These are phyloP conservation scores for Orestias chungarensis DNA, from an alignment of 2,797 vertebrate species.

Conservation along the genomic window DNA sequence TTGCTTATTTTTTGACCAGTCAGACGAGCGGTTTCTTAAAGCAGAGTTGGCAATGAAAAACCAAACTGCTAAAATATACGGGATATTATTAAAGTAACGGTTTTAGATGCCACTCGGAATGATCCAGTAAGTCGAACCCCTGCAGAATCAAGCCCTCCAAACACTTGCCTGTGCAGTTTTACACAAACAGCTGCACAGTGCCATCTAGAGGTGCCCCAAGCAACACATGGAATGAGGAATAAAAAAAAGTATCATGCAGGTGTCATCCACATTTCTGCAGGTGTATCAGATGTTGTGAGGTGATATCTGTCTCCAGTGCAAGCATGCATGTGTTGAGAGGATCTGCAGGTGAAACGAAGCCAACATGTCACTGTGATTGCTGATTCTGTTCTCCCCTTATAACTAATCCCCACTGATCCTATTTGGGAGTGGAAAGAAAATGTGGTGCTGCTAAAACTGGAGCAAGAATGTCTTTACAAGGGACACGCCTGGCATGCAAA, in stretches of 20 bases:
- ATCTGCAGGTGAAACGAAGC: conserved; percentile 60
- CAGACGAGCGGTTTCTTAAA: conserved; percentile 63
- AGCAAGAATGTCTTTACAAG: conserved; percentile 57
- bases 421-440: conserved; percentile 49
- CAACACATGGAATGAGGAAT: conserved; percentile 13
- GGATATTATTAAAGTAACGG: conserved; percentile 70
- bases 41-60: conserved; percentile 67
- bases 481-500: conserved; percentile 44
- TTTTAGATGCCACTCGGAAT: conserved; percentile 67
- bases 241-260: conserved; percentile 34
- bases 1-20: conserved; percentile 64
- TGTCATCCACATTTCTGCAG: conserved; percentile 69
- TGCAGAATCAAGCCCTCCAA: conserved; percentile 24
- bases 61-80: conserved; percentile 54
- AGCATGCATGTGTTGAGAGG: conserved; percentile 45
- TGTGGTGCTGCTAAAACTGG: conserved; percentile 69
- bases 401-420: conserved; percentile 74
- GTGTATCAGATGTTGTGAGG: conserved; percentile 67
- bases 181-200: conserved; percentile 78
- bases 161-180: neutral
- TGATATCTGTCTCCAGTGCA: conserved; percentile 57
- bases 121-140: conserved; percentile 44
- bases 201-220: conserved; percentile 74
- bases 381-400: conserved; percentile 67
- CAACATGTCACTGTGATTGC: conserved; percentile 67